These are phyloP conservation scores for Rhynchonycteris naso DNA, from an alignment of 2,797 vertebrate species.

Conservation along the genomic window DNA sequence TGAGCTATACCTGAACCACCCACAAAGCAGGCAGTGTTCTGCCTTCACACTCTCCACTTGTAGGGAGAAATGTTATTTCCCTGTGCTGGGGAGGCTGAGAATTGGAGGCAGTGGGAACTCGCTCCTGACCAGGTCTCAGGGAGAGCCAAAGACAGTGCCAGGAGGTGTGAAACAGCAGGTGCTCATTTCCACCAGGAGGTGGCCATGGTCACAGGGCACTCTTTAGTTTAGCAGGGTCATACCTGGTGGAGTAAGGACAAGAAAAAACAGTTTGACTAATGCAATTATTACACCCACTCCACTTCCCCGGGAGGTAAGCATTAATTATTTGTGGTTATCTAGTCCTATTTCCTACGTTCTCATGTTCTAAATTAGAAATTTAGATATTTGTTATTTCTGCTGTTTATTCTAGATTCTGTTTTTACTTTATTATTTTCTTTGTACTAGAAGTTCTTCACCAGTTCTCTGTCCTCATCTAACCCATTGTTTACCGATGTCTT, in stretches of 20 bases:
- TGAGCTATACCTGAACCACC: constrained; percentile 55
- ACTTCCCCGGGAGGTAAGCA: neutral
- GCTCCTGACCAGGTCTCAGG: neutral
- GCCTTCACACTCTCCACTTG: neutral
- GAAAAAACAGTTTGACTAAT: neutral
- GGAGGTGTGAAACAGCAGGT: neutral
- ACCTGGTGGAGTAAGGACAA: neutral
- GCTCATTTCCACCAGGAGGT: neutral
- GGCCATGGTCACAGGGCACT: neutral
- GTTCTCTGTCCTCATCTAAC: neutral
- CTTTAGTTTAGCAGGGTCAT: neutral
- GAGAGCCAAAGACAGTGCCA: neutral
- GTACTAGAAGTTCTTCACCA: neutral
- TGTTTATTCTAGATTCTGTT: constrained; percentile 25
- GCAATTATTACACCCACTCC: neutral
- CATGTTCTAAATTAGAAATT: neutral
- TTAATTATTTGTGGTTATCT: neutral
- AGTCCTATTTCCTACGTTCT: neutral
- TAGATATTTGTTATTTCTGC: neutral
- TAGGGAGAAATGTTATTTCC: neutral
- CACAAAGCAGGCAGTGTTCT: neutral
- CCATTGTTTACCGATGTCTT: neutral
- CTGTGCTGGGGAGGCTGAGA: neutral
- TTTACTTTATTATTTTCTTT: neutral
- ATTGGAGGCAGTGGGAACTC: neutral